A percentile compares a stretch with the other conserved stretches of the same genome.
Evolutionary conservation across 1,140 invertebrate genomes (phyloP).

Genomic region (Octopus bimaculoides): DNA sequence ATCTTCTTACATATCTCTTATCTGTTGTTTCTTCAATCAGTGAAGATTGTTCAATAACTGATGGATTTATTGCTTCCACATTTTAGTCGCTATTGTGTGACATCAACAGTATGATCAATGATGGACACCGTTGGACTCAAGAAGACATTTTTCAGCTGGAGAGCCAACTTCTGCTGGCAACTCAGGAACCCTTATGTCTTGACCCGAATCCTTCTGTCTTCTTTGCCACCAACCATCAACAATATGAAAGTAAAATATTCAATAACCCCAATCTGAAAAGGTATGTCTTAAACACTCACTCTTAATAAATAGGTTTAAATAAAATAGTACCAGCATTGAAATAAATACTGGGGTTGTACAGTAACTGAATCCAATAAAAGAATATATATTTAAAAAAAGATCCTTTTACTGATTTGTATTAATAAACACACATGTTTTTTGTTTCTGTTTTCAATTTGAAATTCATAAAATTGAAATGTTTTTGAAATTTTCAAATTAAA

Average conservation of each 20-base stretch:
- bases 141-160: slow-evolving; percentile 79
- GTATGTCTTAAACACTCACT: neutral
- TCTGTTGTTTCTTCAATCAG: too few species aligned
- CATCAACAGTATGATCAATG: slow-evolving; percentile 68
- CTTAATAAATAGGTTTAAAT: neutral
- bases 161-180: slow-evolving; percentile 77
- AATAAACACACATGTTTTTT: too few species aligned
- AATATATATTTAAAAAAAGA: too few species aligned
- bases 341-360: neutral
- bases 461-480: too few species aligned
- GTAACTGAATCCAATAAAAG: too few species aligned
- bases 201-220: slow-evolving; percentile 80
- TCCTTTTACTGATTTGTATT: too few species aligned
- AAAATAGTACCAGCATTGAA: neutral
- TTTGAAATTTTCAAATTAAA: too few species aligned
- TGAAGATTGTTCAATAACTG: too few species aligned
- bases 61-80: neutral
- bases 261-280: slow-evolving; percentile 62
- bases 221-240: slow-evolving; percentile 70
- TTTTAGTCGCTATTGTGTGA: slow-evolving; percentile 73
- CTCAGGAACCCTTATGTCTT: slow-evolving; percentile 79
- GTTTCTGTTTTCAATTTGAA: too few species aligned
- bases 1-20: too few species aligned
- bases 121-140: slow-evolving; percentile 68
- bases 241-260: slow-evolving; percentile 72